These are phyloP conservation scores for Leptopilina myrica DNA, from an alignment of 2,888 invertebrate species.

Conservation along the genomic window DNA sequence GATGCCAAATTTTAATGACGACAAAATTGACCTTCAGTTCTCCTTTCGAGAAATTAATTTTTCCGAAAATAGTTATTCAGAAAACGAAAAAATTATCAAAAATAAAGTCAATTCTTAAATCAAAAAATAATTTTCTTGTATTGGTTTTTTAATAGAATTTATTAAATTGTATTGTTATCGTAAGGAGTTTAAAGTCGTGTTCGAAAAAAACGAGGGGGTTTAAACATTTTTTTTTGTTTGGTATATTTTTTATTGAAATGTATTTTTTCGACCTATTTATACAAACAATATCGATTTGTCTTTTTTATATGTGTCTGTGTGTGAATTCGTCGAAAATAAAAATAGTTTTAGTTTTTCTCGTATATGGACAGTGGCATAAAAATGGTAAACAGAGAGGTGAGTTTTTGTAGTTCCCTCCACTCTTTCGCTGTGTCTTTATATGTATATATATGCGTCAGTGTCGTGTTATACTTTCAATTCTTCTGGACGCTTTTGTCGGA, in stretches of 20 bases:
- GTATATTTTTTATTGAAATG: background rate
- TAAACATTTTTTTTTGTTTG: too few relatives aligned
- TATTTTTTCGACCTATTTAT: conserved; percentile 2
- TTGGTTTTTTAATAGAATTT: too few relatives aligned
- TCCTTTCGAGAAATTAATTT: background rate
- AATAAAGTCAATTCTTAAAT: background rate
- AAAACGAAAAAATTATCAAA: background rate
- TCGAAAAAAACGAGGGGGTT: too few relatives aligned
- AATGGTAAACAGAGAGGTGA: conserved; percentile 14
- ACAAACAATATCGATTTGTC: background rate
- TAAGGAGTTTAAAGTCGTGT: too few relatives aligned
- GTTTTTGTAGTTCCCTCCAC: background rate
- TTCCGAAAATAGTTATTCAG: background rate
- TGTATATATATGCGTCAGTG: background rate
- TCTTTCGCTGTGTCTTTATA: background rate
- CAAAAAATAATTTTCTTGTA: too few relatives aligned
- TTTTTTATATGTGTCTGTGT: background rate
- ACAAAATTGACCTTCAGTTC: background rate
- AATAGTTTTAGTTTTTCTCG: conserved; percentile 6
- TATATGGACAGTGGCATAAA: background rate
- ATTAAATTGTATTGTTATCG: too few relatives aligned
- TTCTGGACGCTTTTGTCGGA: conserved; percentile 45
- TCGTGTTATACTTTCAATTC: conserved; percentile 22
- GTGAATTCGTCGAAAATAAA: conserved; percentile 3
- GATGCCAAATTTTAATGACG: background rate